Base-by-base conservation (phyloP, 2,888 invertebrate species). In the Eucriotettix oculatus region DNA sequence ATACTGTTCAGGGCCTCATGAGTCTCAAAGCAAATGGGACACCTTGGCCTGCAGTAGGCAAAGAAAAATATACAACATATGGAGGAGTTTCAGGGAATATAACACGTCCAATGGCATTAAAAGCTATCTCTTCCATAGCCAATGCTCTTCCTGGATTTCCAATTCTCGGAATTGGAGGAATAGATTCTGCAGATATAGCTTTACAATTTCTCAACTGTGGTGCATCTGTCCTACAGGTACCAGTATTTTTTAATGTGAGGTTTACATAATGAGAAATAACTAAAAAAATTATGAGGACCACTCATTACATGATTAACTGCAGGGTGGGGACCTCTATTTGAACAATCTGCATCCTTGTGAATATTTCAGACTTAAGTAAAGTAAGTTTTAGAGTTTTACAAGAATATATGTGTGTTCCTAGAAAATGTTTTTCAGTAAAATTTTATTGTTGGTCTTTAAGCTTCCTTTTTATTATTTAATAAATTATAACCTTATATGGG, bases 1-100 rank as follows among this genome's bases (percentile, higher is more conserved):
- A 99, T 73, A 99, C 98, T 0, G 91, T 99, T 0, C 92, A 92
- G 40, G 96, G 96, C 0, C 75, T 99, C 60, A 97, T 98, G 96
- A 82, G 87, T 9, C 72, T 98, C 3, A 83, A 81, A 68, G 78
- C 86, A 0, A 85, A 92, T 69, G 90, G 85, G 0, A 81, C 81
- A 0, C 88, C 98, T 0, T 99, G 98, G 98, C 98, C 98, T 0
- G 83, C 85, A 48, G 84, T 99, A 10, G 98, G 94, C 64, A 71
- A 67, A 57, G 74, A 86, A 52, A 87, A 87, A 70, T 75, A 65
- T 78, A 95, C 95, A 1, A 97, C 96, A 0, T 97, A 95, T 70
- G 97, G 97, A 10, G 97, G 96, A 1, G 86, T 97, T 0, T 91
- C 90, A 1, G 85, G 97, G 56, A 96, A 94, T 72, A 95, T 97